phyloP scores from a whole-genome alignment of 2,113 vertebrate genomes.

The Labeo rohita region DNA sequence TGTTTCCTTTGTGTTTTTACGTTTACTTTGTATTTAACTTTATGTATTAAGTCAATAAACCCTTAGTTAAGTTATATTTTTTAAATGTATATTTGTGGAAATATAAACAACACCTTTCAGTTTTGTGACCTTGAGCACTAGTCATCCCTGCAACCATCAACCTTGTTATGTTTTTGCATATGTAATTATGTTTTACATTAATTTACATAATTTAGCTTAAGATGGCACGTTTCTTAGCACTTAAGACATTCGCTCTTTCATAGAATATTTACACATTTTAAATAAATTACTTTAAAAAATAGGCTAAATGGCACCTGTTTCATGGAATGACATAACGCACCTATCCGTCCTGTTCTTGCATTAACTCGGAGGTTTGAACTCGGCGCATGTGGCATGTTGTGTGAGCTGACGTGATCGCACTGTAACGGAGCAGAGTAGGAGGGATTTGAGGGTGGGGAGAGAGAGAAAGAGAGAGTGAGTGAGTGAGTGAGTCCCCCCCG shows the following conservation, averaged over 20 bases:
- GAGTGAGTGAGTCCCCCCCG: constrained; percentile 6
- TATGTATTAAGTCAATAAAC: neutral
- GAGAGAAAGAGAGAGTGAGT: neutral
- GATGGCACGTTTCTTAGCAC: neutral
- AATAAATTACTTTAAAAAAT: neutral
- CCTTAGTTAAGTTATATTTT: neutral
- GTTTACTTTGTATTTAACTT: neutral
- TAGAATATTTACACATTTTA: neutral
- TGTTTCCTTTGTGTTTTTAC: neutral
- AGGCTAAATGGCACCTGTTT: neutral
- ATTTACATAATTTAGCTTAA: neutral
- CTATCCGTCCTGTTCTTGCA: neutral
- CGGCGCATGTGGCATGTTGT: constrained; percentile 29
- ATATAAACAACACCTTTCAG: neutral
- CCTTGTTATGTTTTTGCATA: neutral
- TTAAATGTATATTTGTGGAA: neutral
- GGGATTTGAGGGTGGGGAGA: constrained; percentile 46
- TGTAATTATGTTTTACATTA: neutral
- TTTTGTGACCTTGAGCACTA: neutral
- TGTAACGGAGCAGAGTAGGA: constrained; percentile 50
- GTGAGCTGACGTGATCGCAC: constrained; percentile 55
- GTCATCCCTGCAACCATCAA: neutral
- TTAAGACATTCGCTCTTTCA: neutral
- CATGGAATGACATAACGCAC: neutral
- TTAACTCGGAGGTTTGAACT: constrained; percentile 22